Base-by-base conservation (phyloP, 2,888 invertebrate species). In the Dicycla oo region DNA sequence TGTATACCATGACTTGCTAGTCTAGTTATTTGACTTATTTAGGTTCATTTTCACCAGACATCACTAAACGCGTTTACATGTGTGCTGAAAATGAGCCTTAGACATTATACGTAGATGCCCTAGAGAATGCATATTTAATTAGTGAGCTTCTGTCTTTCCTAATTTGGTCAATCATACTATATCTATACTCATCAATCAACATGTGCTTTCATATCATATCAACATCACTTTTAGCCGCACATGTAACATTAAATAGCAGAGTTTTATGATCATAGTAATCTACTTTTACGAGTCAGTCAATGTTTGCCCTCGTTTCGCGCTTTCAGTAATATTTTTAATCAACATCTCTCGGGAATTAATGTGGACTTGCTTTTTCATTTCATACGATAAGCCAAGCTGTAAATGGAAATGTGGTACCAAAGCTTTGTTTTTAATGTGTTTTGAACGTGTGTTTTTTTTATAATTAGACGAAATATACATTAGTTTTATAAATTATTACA, bases 291-390 rank as follows among this genome's bases (percentile, higher is more conserved):
- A 71, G 75, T 69, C 69, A 60, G 69, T 75, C 80, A 86, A 73
- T 66, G 62, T 86, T 69, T 80, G 84, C 69, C 78, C 84, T 70
- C 81, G 70, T 83, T 83, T 70, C 73, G 68, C 61, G 71, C 77
- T 80, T 81, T 71, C 81, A 74, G 71, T 80, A 75, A 83, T 83
- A 72, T 78, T 84, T 81, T 81, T 81, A 80, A 83, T 85, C 84
- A 86, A 73, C 78, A 62, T 73, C 72, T 71, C 70, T 54, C 56
- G 40, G 72, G 51, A 74, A 51, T 70, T 40, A 69, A 64, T 62
- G 70, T 80, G 80, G 45, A 73, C 74, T 71, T 75, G 66, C 74
- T 60, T 73, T 82, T 76, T 49, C 56, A 73, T 68, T 69, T 78
- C 60, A 73, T 54, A 53, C 57, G 60, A 61, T 69, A 75, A 69